A percentile compares a stretch with the other conserved stretches of the same genome.
Conservation (phyloP, 2,797 vertebrate genomes). For the Distichodus sexfasciatus region DNA sequence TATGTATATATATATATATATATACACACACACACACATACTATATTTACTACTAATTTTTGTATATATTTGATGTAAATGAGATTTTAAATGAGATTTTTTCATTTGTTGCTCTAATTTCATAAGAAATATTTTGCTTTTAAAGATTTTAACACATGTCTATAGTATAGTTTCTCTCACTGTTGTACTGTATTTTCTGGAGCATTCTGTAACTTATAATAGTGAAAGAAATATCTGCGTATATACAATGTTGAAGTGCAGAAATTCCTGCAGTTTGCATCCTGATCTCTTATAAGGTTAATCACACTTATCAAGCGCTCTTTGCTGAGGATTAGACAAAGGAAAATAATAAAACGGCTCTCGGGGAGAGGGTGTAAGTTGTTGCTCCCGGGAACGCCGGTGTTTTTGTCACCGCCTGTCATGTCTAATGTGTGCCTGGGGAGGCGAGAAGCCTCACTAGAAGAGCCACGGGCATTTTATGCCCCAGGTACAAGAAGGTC, state of each 20-base stretch:
- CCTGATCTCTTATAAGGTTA: no score
- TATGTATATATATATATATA: neutral
- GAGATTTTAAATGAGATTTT: no score
- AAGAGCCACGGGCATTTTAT: slow-evolving; percentile 61
- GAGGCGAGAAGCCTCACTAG: slow-evolving; percentile 55
- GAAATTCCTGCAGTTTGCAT: neutral
- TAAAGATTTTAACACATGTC: no score
- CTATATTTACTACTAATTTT: no score
- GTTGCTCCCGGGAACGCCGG: slow-evolving; percentile 36
- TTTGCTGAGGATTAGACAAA: slow-evolving; percentile 39
- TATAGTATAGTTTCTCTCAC: no score
- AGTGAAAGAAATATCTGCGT: no score
- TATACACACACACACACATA: no score
- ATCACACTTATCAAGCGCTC: neutral
- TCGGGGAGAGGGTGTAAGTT: slow-evolving; percentile 38
- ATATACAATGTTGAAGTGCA: neutral
- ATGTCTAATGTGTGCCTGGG: slow-evolving; percentile 44
- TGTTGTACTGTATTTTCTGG: no score
- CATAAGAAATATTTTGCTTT: no score
- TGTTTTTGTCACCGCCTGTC: slow-evolving; percentile 47
- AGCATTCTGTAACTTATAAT: no score
- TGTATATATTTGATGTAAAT: no score
- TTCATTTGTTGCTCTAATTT: no score
- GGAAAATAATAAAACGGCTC: slow-evolving; percentile 49
- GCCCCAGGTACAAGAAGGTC: slow-evolving; percentile 68